Evolutionary conservation across 2,113 vertebrate species (phyloP), one percentile per base, ranked within the genome.

Genomic region (Oxyruncus cristatus): DNA sequence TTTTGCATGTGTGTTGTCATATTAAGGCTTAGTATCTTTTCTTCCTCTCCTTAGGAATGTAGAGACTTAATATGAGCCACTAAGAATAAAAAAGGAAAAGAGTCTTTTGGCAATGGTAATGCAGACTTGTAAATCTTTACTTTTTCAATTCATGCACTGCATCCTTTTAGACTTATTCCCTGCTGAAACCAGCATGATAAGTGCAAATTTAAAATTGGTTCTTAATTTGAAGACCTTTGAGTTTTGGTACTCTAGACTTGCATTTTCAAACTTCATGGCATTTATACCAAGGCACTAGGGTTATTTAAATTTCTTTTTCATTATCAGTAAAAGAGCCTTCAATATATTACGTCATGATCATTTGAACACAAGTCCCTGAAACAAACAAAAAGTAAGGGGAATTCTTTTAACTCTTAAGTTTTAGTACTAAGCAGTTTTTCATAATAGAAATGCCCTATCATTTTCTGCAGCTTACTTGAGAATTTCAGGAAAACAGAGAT

Each of bases 221-320:
- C 26, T 96, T 97, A 95, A 93, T 97, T 79, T 95, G 66, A 92
- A 81, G 58, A 75, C 22, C 62, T 96, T 87, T 95, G 72, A 86
- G 28, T 92, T 94, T 88, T 93, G 62, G 75, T 61, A 61, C 41
- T 68, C 55, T 44, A 78, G 55, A 83, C 63, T 94, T 77, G 42
- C 28, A 61, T 85, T 93, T 97, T 93, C 77, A 93, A 94, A 95
- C 85, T 65, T 18, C 0, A 2, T 88, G 75, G 21, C 85, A 93
- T 94, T 96, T 94, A 85, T 58, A 67, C 17, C 12, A 37, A 91
- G 71, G 16, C 47, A 89, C 71, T 6, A 66, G 14, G 23, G 33
- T 93, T 58, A 90, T 72, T 91, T 68, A 81, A 92, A 83, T 37
- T 92, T 89, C 76, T 94, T 95, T 96, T 94, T 92, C 84, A 94